Evolutionary conservation across 2,797 vertebrate genomes (phyloP), one percentile per base, ranked within the genome.

Genomic region (Coracias cyanogaster): DNA sequence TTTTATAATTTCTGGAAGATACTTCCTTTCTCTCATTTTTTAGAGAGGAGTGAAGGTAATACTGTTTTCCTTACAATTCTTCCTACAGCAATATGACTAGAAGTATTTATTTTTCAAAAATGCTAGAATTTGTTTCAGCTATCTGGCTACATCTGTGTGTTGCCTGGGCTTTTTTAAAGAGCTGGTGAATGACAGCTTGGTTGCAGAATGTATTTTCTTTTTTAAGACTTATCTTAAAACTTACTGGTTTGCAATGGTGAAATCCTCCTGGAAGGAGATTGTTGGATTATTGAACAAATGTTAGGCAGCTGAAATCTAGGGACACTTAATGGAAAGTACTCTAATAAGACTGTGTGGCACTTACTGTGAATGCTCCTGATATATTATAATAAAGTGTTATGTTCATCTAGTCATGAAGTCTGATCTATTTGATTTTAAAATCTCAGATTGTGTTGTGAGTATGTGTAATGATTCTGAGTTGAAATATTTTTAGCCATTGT

Each of bases 401-500:
- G 78, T 95, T 96, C 62, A 71, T 91, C 82, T 96, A 85, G 80
- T 91, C 46, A 26, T 85, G 90, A 88, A 86, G 81, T 92, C 72
- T 96, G 93, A 96, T 98, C 77, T 95, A 69, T 96, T 97, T 96
- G 95, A 95, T 95, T 97, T 97, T 96, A 90, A 97, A 97, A 96
- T 96, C 90, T 97, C 85, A 94, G 91, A 94, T 49, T 89, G 72
- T 64, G 76, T 92, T 95, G 86, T 61, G 91, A 96, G 83, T 94
- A 96, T 91, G 57, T 61, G 94, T 93, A 97, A 97, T 95, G 95
- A 91, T 91, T 97, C 78, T 76, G 87, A 93, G 90, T 93, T 93
- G 82, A 94, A 97, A 93, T 90, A 83, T 94, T 91, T 81, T 86
- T 97, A 82, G 83, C 87, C 28, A 37, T 84, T 79, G 80, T 92